phyloP scores from a whole-genome alignment of 2,888 invertebrate genomes.

The Coecobrya sp. region DNA sequence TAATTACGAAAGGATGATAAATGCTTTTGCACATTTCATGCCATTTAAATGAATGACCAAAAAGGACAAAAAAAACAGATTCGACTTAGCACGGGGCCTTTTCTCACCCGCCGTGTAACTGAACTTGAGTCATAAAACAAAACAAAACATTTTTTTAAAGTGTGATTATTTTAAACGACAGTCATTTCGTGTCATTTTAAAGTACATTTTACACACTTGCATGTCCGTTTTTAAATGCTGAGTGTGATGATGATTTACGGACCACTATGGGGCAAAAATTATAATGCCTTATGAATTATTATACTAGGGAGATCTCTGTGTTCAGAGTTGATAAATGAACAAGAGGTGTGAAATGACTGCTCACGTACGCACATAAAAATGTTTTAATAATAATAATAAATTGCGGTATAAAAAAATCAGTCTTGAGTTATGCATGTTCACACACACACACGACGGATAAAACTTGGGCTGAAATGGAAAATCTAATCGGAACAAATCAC shows the following conservation, averaged over 20 bases:
- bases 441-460: neutral
- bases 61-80: conserved; percentile 40
- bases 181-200: conserved; percentile 64
- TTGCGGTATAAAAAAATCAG: neutral
- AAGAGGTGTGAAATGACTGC: conserved; percentile 40
- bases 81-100: neutral
- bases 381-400: conserved; percentile 9
- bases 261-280: conserved; percentile 45
- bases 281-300: neutral
- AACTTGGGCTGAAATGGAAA: neutral
- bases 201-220: conserved; percentile 42
- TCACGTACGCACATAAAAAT: conserved; percentile 39
- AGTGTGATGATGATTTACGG: conserved; percentile 67
- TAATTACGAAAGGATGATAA: conserved; percentile 62
- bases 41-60: conserved; percentile 61
- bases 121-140: conserved; percentile 50
- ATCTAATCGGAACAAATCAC: neutral
- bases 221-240: conserved; percentile 52
- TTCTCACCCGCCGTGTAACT: conserved; percentile 58
- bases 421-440: neutral
- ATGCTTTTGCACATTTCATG: conserved; percentile 45
- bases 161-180: conserved; percentile 75
- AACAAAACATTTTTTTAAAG: conserved; percentile 56
- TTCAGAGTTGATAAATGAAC: conserved; percentile 24
- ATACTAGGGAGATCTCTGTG: neutral